Evolutionary conservation across 2,888 invertebrate genomes (phyloP).

Genomic region (Drosophila colorata): DNA sequence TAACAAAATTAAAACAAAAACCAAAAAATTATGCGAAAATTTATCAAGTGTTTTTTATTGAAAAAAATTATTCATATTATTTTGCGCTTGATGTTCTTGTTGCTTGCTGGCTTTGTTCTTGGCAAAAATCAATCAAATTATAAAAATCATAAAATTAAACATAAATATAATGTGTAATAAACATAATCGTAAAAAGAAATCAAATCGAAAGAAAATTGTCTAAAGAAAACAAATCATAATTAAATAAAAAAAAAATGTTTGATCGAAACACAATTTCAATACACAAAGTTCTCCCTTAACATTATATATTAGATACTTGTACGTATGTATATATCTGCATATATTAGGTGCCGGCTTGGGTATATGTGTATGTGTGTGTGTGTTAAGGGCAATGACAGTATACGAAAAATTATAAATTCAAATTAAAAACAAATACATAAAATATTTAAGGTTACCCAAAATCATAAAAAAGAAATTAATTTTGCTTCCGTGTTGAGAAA

Average conservation of each 20-base stretch:
- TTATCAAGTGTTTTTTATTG: slow-evolving; percentile 67
- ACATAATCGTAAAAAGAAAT: slow-evolving; percentile 53
- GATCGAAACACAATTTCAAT: slow-evolving; percentile 36
- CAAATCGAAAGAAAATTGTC: slow-evolving; percentile 30
- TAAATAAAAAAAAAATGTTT: slow-evolving; percentile 15
- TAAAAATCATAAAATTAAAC: slow-evolving; percentile 70
- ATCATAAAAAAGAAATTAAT: slow-evolving; percentile 24
- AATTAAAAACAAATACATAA: slow-evolving; percentile 31
- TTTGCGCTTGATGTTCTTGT: slow-evolving; percentile 28
- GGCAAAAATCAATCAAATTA: slow-evolving; percentile 54
- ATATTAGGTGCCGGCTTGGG: slow-evolving; percentile 25
- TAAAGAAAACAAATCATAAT: slow-evolving; percentile 34
- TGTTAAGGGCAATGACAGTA: slow-evolving; percentile 11
- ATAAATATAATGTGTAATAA: slow-evolving; percentile 67
- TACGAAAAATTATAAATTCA: slow-evolving; percentile 22
- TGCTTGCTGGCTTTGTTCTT: slow-evolving; percentile 25
- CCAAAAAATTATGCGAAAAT: slow-evolving; percentile 59
- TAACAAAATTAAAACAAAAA: slow-evolving; percentile 59
- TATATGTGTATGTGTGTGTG: slow-evolving; percentile 13
- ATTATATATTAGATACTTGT: slow-evolving; percentile 31
- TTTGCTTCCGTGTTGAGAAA: slow-evolving; percentile 15
- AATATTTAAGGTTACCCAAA: slow-evolving; percentile 17
- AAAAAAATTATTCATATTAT: slow-evolving; percentile 47
- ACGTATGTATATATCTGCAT: slow-evolving; percentile 33
- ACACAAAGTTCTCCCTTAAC: slow-evolving; percentile 32